Evolutionary conservation across 1,140 invertebrate species (phyloP), one percentile per base, ranked within the genome.

Genomic region (Oryctes rhinoceros): DNA sequence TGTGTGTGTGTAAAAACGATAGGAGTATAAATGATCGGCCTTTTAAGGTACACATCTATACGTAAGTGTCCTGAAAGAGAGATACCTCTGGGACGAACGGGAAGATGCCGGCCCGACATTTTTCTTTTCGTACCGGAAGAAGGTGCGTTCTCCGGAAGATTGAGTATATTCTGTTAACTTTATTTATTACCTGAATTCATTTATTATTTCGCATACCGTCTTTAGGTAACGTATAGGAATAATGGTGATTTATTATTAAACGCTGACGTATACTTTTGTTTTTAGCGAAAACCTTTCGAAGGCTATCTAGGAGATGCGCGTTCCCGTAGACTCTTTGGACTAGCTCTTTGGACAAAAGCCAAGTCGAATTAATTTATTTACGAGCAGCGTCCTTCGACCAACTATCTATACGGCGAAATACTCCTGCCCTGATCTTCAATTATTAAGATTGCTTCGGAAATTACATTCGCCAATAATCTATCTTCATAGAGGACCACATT

Each of bases 111-210:
- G 49, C n/a, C 65, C 7, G 20, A 67, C 18, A 67, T 67, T 18
- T 67, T 20, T 67, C 18, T 67, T 20, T 67, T 35, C 18, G 35
- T 30, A 67, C n/a, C 9, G 65, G 65, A 67, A 24, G 20, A 13
- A 18, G n/a, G 49, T 20, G 9, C 65, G 20, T 67, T 67, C 20
- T 3, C 13, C 65, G 65, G 10, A 35, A 67, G 65, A 67, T 67
- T 24, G 65, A 67, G 65, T 67, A 67, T 67, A 67, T 67, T 18
- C 65, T 67, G 65, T 67, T 67, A 67, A 67, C 20, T 67, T 67
- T 67, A 67, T 67, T 67, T 67, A 67, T 67, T 67, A 67, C 65
- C 65, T 18, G 65, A 67, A 67, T 67, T 67, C 65, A 67, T 67
- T 67, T 67, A 67, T 67, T 67, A 67, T 67, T 67, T 67, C 65